Evolutionary conservation across 1,140 invertebrate genomes (phyloP), one percentile per base, ranked within the genome.

Genomic region (Brachionus rubens): DNA sequence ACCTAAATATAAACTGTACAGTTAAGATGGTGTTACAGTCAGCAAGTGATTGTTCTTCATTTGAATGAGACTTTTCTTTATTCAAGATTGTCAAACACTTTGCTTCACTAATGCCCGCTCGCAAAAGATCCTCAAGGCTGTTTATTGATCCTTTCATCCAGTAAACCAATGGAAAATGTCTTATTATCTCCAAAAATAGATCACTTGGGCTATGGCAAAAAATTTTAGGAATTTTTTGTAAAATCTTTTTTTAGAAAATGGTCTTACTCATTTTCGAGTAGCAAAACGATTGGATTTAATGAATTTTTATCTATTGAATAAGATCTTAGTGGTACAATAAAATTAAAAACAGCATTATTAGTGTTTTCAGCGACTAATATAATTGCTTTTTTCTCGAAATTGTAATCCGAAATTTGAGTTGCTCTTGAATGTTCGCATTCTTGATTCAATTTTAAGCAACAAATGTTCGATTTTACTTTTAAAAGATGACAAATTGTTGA

Each of bases 61-160:
- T 91, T 0, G 92, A 93, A 86, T 96, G 96, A 54, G 91, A 94
- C 6, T 93, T 87, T 84, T 97, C 94, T 84, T 98, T 98, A 86
- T 99, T 98, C n/a, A 97, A 92, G 33, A 98, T 93, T 6, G 98
- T 95, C 1, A 99, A 93, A 81, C 95, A 96, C 83, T 98, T 94
- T 6, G 94, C 93, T 48, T 94, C 86, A 21, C 91, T 94, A 78
- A 99, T 97, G 54, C 95, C 96, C 54, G 94, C 94, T 70, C 91
- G 87, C 59, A 98, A 87, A 19, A 98, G 86, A 85, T 97, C 94
- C 84, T 98, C 95, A 80, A 98, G 86, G 81, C 94, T 93, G 83
- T 97, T 94, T 80, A 99, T 97, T n/a, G 91, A 93, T 28, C 96
- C 96, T 36, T 91, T 87, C 93, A 98, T 98, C 95, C 95, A 99